Evolutionary conservation across 1,140 invertebrate genomes (phyloP).

Genomic region (Bombus fervidus): DNA sequence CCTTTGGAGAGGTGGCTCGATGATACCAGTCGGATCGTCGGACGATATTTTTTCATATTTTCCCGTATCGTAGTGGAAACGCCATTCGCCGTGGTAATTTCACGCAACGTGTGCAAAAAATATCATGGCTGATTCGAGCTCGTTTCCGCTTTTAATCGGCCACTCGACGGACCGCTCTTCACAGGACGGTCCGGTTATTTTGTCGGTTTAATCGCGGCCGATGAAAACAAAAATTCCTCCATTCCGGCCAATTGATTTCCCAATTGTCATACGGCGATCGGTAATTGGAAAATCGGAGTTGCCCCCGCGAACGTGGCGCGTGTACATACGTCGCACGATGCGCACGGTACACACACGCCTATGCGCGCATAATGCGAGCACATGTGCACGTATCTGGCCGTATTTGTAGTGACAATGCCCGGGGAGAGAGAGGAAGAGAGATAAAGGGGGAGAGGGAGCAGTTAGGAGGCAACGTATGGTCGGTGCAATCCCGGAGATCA

Average conservation of each 20-base stretch:
- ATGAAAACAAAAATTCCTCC: constrained; percentile 24
- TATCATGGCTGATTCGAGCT: neutral
- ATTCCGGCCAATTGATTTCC: constrained; percentile 23
- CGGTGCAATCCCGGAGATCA: constrained; percentile 58
- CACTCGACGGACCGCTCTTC: neutral
- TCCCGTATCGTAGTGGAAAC: neutral
- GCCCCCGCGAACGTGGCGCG: neutral
- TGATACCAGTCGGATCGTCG: neutral
- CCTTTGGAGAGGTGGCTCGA: neutral
- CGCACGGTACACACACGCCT: neutral
- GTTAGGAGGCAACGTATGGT: constrained; percentile 26
- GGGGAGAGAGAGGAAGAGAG: neutral
- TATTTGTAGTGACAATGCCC: constrained; percentile 20
- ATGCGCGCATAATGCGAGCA: neutral
- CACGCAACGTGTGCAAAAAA: neutral
- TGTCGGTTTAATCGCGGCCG: constrained; percentile 29
- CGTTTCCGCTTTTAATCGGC: constrained; percentile 28
- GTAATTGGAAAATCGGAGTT: constrained; percentile 42
- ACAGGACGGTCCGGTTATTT: neutral
- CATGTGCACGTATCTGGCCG: neutral
- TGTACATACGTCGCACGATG: no score
- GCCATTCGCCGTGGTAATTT: neutral
- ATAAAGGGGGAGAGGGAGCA: neutral
- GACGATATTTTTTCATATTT: neutral
- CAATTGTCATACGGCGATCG: neutral